These are phyloP conservation scores for Colistium nudipinnis DNA, from an alignment of 2,113 vertebrate genomes.

Conservation along the genomic window DNA sequence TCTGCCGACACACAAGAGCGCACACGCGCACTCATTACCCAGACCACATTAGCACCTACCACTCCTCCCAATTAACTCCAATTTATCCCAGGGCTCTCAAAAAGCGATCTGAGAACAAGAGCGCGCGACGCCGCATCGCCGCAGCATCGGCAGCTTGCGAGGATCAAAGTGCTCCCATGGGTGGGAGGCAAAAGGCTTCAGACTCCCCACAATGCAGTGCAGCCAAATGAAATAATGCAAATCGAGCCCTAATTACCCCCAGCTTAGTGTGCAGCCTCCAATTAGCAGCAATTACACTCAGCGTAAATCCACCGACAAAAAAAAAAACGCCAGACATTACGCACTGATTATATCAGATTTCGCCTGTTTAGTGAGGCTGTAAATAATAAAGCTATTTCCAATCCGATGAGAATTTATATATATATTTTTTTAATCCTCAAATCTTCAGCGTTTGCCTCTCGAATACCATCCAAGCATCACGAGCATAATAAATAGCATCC, in stretches of 20 bases:
- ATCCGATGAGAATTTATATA: slow-evolving; percentile 5
- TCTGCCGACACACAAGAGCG: slow-evolving; percentile 6
- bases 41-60: slow-evolving; percentile 42
- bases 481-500: slow-evolving; percentile 46
- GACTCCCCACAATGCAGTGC: slow-evolving; percentile 83
- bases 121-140: slow-evolving; percentile 66
- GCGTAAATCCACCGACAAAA: slow-evolving; percentile 90
- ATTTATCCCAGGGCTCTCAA: slow-evolving; percentile 77
- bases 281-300: slow-evolving; percentile 95
- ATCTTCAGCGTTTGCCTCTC: slow-evolving; percentile 16
- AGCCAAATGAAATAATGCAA: slow-evolving; percentile 89
- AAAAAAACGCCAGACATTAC: slow-evolving; percentile 87
- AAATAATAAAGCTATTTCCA: slow-evolving; percentile 42
- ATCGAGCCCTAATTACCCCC: slow-evolving; percentile 90
- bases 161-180: slow-evolving; percentile 85
- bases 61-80: slow-evolving; percentile 73
- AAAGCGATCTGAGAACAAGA: slow-evolving; percentile 49
- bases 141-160: slow-evolving; percentile 79
- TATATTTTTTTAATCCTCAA: slow-evolving; percentile 22
- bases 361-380: slow-evolving; percentile 38
- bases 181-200: slow-evolving; percentile 80
- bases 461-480: slow-evolving; percentile 52
- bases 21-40: slow-evolving; percentile 21
- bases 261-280: slow-evolving; percentile 88
- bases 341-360: slow-evolving; percentile 84